These are phyloP conservation scores for Polydrusus pterygomalis DNA, from an alignment of 2,888 invertebrate genomes.

Conservation along the genomic window DNA sequence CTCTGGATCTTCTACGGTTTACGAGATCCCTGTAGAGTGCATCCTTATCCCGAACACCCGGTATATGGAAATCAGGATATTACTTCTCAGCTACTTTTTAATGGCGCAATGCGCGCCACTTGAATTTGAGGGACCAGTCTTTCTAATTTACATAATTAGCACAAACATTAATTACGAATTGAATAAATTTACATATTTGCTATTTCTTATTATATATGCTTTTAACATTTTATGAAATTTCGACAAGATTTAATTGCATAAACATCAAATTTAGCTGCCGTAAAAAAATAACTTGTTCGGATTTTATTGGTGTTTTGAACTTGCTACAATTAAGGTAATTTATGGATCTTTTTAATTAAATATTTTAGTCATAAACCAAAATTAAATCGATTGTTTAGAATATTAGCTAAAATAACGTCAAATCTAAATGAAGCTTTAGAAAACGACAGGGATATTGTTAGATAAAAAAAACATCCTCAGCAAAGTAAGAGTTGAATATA, in stretches of 20 bases:
- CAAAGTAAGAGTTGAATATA: no score
- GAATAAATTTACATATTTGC: slow-evolving; percentile 2
- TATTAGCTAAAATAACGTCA: background rate
- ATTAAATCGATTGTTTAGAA: background rate
- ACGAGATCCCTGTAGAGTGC: no score
- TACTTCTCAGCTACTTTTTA: no score
- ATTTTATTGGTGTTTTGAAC: background rate
- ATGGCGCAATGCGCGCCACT: no score
- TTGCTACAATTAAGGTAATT: background rate
- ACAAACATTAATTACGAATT: background rate
- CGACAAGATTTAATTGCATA: background rate
- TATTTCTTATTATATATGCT: background rate
- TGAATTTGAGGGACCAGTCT: background rate
- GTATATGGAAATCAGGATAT: no score
- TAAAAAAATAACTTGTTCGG: background rate
- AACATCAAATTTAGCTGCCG: background rate
- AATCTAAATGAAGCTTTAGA: background rate
- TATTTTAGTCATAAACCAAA: background rate
- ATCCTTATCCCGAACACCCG: no score
- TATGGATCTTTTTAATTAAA: background rate
- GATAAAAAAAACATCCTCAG: no score
- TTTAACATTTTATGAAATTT: background rate
- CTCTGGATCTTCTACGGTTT: no score
- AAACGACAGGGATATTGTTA: background rate
- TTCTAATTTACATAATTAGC: slow-evolving; percentile 7